Evolutionary conservation across 2,113 vertebrate genomes (phyloP), one percentile per base, ranked within the genome.

Genomic region (Pyxicephalus adspersus): DNA sequence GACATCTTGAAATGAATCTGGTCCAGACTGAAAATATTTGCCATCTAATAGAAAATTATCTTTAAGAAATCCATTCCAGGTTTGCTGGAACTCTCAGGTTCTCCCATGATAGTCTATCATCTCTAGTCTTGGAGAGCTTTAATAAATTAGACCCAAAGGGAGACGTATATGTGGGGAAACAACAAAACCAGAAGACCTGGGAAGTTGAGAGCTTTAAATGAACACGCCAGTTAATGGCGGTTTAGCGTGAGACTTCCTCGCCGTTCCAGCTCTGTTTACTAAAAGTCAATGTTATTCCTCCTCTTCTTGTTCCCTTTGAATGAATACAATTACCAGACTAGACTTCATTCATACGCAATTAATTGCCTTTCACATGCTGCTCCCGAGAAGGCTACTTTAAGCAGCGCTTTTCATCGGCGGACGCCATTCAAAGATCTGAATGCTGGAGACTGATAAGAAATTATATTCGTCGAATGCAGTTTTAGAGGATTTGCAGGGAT

Each of bases 311-410:
- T 57, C 52, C 67, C 25, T 31, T n/a, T 34, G 54, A 73, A 73
- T 58, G 57, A 73, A 58, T 73, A 58, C 57, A 73, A 73, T 73
- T 58, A 73, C 31, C 29, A 29, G 60, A 60, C 34, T 60, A 60
- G 72, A 5, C 72, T 58, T 74, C 52, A 73, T 52, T 57, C 52
- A 58, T 31, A 73, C 20, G 5, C 70, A 73, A 73, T 60, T 54
- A 72, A 72, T 72, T 72, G 68, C 51, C 68, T 55, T 55, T 72
- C 38, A 51, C 66, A 25, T 3, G 38, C 68, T 8, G 16, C 29
- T 57, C 29, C 68, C 0, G 18, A 19, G 25, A 25, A 28, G 68
- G 11, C 25, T 15, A 26, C 68, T 57, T 26, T 57, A 57, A 55
- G 51, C 19, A 8, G 51, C 26, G 7, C 5, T 9, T 71, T 54